Evolutionary conservation across 2,113 vertebrate genomes (phyloP).

Genomic region (Pseudorasbora parva): DNA sequence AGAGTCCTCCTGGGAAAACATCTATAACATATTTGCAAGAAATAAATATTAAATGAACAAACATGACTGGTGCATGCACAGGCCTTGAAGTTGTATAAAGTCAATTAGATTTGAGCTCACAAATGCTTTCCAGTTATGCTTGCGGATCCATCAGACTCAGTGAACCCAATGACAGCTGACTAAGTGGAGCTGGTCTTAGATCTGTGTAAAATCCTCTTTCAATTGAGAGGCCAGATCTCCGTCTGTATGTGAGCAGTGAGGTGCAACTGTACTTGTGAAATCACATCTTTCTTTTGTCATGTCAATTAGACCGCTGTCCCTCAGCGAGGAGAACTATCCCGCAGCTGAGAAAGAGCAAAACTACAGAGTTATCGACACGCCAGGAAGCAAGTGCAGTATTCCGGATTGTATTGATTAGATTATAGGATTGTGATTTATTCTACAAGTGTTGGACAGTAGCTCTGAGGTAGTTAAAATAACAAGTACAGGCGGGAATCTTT

Average conservation of each 20-base stretch:
- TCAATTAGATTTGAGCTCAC: not conserved
- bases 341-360: not conserved
- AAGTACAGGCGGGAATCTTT: not conserved
- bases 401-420: not conserved
- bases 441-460: not conserved
- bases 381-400: not conserved
- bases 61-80: not conserved
- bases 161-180: not conserved
- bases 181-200: not conserved
- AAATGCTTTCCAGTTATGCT: not conserved
- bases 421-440: not conserved
- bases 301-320: conserved; percentile 47
- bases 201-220: not conserved
- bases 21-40: not conserved
- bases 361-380: not conserved
- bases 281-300: conserved; percentile 48
- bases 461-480: not conserved
- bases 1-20: not conserved
- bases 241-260: not conserved
- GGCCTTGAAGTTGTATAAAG: not conserved
- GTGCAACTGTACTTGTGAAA: conserved; percentile 46
- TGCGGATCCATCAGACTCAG: too few species aligned
- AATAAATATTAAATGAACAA: not conserved
- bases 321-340: conserved; percentile 22
- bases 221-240: not conserved